Percentiles rank a stretch among this genome's conserved stretches.
Evolutionary conservation across 2,113 vertebrate genomes (phyloP).

Genomic region (Tapirus terrestris): DNA sequence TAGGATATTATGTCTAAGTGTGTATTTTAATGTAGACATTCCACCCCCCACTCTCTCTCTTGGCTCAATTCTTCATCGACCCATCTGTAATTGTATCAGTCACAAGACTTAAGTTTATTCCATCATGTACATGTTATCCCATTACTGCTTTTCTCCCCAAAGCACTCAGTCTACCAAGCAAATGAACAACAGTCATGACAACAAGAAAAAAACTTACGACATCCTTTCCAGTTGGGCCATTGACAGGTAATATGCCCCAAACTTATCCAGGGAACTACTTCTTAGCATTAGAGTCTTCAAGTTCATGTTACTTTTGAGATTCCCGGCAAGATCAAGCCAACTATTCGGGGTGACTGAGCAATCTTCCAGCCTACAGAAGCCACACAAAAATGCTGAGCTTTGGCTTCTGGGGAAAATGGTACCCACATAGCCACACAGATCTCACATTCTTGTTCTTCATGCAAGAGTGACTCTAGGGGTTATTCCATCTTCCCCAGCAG

Average conservation of each 20-base stretch:
- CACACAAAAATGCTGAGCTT: fast-evolving
- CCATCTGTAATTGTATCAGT: too few species aligned
- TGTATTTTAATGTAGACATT: not conserved
- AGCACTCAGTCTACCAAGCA: not conserved
- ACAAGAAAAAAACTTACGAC: not conserved
- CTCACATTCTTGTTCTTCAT: not conserved
- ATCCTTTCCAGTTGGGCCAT: not conserved
- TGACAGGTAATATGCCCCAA: fast-evolving
- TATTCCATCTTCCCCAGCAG: too few species aligned
- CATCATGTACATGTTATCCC: not conserved
- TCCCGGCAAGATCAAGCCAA: not conserved
- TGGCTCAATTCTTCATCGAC: not conserved
- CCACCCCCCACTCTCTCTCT: not conserved
- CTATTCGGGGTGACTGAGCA: fast-evolving
- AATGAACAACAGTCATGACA: fast-evolving
- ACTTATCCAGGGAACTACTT: not conserved
- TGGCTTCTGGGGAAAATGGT: not conserved
- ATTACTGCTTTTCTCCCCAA: not conserved
- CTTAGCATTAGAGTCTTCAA: not conserved
- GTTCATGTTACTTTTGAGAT: not conserved
- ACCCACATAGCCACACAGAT: too few species aligned
- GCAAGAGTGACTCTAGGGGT: not conserved
- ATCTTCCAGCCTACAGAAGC: not conserved
- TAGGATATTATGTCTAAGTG: too few species aligned
- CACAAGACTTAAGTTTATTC: not conserved